Conservation (phyloP, 2,797 vertebrate genomes). For the Rhinatrema bivittatum region DNA sequence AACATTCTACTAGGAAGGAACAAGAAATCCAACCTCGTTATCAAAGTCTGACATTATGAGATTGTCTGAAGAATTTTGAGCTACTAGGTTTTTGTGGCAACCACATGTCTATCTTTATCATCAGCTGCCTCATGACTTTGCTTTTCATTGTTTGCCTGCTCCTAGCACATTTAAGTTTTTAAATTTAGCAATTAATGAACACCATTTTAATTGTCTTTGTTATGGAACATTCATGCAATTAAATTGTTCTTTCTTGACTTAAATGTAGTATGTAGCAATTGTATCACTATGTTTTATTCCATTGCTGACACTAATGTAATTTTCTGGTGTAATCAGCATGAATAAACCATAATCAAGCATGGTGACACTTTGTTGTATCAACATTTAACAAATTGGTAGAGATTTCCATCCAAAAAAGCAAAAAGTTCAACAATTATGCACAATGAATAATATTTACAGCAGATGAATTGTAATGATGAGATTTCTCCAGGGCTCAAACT, state of each 20-base stretch:
- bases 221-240: slow-evolving; percentile 3
- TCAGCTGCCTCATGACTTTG: slow-evolving; percentile 10
- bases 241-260: slow-evolving; percentile 7
- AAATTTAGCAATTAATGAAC: background rate
- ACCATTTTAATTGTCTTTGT: background rate
- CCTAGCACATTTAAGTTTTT: slow-evolving; percentile 4
- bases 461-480: too few relatives aligned
- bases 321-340: slow-evolving; percentile 22
- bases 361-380: slow-evolving; percentile 5
- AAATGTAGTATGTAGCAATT: slow-evolving; percentile 8
- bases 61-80: background rate
- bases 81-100: slow-evolving; percentile 32
- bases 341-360: slow-evolving; percentile 21
- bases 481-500: too few relatives aligned
- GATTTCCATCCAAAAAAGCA: slow-evolving; percentile 13
- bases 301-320: slow-evolving; percentile 5
- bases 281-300: background rate
- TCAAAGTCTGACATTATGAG: slow-evolving; percentile 27
- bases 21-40: slow-evolving; percentile 21
- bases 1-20: slow-evolving; percentile 7
- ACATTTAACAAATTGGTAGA: slow-evolving; percentile 15
- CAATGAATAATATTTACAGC: too few relatives aligned
- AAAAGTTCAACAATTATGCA: too few relatives aligned
- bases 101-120: slow-evolving; percentile 4
- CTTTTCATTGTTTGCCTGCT: background rate